Percentiles rank a stretch among this genome's conserved stretches.
These are phyloP conservation scores for Taeniopygia guttata DNA, from an alignment of 2,797 vertebrate species.

Conservation along the genomic window DNA sequence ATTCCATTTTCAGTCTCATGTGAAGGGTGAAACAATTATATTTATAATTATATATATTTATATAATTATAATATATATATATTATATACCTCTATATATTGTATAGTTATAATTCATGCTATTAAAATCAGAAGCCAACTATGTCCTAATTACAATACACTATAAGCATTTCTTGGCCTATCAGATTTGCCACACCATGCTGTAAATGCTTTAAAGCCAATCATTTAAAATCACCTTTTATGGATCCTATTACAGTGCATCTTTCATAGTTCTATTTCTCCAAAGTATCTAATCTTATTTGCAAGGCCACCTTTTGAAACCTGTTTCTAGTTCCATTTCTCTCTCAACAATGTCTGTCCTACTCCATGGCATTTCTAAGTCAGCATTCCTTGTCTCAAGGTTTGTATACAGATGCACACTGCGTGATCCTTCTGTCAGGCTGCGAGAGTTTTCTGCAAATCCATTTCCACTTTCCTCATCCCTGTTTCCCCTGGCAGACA, in stretches of 20 bases:
- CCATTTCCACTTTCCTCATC: background rate
- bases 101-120: background rate
- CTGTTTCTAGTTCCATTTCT: background rate
- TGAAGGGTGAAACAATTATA: background rate
- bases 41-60: no score
- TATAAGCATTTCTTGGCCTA: background rate
- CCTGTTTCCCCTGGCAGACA: constrained; percentile 72
- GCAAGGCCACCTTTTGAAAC: background rate
- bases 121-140: background rate
- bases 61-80: no score
- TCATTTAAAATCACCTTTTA: background rate
- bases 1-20: background rate
- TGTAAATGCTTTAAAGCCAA: background rate
- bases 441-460: background rate
- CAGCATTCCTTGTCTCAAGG: background rate
- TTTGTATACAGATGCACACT: background rate
- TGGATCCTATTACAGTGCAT: background rate
- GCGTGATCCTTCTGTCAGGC: background rate
- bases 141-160: background rate
- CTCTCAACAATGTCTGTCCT: background rate
- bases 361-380: background rate
- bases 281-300: background rate
- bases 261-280: background rate
- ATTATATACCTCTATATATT: no score
- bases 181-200: background rate